These are phyloP conservation scores for Merluccius polli DNA, from an alignment of 2,797 vertebrate genomes.

Conservation along the genomic window DNA sequence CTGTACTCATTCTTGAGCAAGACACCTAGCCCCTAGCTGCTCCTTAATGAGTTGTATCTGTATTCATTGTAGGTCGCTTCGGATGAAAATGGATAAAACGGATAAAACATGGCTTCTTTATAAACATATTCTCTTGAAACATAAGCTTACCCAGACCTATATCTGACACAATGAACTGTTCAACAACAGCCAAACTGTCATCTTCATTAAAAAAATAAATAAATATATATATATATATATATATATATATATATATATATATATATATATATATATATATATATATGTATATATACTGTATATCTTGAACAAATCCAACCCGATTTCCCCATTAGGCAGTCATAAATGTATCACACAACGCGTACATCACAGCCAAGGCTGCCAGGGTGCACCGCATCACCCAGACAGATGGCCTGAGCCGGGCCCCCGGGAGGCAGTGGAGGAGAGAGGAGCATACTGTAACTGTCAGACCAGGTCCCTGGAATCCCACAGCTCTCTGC, in stretches of 20 bases:
- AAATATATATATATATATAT: no score
- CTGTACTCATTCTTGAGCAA: not conserved
- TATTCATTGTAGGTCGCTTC: not conserved
- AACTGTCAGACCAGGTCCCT: slow-evolving; percentile 59
- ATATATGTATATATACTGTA: no score
- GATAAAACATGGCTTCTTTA: not conserved
- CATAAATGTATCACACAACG: slow-evolving; percentile 38
- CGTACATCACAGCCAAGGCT: slow-evolving; percentile 30
- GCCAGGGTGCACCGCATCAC: slow-evolving; percentile 43
- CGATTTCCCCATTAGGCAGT: slow-evolving; percentile 15
- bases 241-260: not conserved
- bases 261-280: no score
- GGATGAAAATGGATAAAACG: no score
- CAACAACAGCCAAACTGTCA: not conserved
- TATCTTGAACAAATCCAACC: slow-evolving; percentile 6
- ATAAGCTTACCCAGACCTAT: not conserved
- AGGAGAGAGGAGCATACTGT: slow-evolving; percentile 57
- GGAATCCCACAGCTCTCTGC: slow-evolving; percentile 64
- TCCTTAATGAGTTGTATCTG: not conserved
- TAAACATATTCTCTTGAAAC: not conserved
- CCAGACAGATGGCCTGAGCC: slow-evolving; percentile 65
- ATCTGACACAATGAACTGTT: not conserved
- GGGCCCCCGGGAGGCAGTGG: slow-evolving; percentile 48
- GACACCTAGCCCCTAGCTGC: not conserved
- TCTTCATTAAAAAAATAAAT: not conserved